A percentile compares a stretch with the other conserved stretches of the same genome.
phyloP scores from a whole-genome alignment of 2,888 invertebrate genomes.

The Temnothorax unifasciatus region DNA sequence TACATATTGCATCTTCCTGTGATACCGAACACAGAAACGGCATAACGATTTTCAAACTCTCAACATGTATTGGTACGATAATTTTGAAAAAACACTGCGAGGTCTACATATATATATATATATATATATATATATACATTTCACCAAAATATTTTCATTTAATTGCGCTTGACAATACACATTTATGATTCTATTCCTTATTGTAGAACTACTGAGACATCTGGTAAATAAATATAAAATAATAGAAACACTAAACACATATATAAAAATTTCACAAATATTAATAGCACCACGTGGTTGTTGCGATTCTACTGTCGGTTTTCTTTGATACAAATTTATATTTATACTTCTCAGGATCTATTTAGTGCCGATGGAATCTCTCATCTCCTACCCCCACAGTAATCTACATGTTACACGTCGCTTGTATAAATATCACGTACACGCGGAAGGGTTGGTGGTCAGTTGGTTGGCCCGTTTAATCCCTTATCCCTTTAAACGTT shows the following conservation, averaged over 20 bases:
- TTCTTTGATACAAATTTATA: not conserved
- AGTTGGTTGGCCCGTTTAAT: slow-evolving; percentile 81
- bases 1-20: slow-evolving; percentile 31
- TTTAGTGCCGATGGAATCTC: not conserved
- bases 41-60: slow-evolving; percentile 12
- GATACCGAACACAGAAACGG: not conserved
- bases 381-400: not conserved
- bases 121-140: too few relatives aligned
- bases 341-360: slow-evolving; percentile 12
- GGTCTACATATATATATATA: too few relatives aligned
- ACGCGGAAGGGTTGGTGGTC: slow-evolving; percentile 72
- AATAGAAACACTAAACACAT: not conserved
- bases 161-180: not conserved
- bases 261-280: not conserved
- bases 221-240: not conserved
- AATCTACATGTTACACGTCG: slow-evolving; percentile 54
- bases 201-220: not conserved
- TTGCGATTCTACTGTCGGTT: not conserved
- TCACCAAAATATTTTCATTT: not conserved
- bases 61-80: not conserved
- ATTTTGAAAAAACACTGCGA: not conserved
- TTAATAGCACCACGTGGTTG: too few relatives aligned
- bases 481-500: slow-evolving; percentile 86
- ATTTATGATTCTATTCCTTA: not conserved
- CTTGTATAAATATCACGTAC: slow-evolving; percentile 48